Base-by-base conservation (phyloP, 1,140 invertebrate species). In the Sitobion miscanthi region DNA sequence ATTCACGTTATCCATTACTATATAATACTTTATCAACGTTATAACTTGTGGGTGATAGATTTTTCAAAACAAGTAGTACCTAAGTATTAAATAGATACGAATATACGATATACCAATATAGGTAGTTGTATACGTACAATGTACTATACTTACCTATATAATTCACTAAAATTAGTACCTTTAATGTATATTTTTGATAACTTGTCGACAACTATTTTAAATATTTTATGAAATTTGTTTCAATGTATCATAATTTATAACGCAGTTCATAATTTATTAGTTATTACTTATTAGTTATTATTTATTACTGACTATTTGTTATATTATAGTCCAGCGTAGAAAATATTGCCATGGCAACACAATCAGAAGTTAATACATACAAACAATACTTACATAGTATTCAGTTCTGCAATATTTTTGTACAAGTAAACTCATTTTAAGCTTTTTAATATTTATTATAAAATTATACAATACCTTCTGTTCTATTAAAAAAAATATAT, bases 311-410 rank as follows among this genome's bases (percentile, higher is more conserved):
- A 69, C 11, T n/a, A n/a, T n/a, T 77, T 17, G 30, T 77, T 77
- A n/a, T 77, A 77, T 77, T n/a, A 45, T 52, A 88, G 21, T 54
- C 35, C 86, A n/a, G 0, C 7, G n/a, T 38, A 77, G 62, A 77
- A 21, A 57, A 57, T 77, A 25, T 77, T 77, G 17, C 54, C 62
- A 91, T 91, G 47, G 57, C 30, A 91, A 91, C 62, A 91, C n/a
- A 91, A 62, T 90, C 57, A 69, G 62, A 69, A 47, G 25, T 90
- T 69, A 17, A n/a, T 90, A 8, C 62, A 90, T 52, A 91, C 90
- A 91, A 69, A 91, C 57, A 62, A 91, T 5, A 49, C 42, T 86
- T 47, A 4, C 20, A 25, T 45, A 25, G 23, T 30, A 49, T 52
- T n/a, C 9, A 23, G 23, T 88, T n/a, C 3, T 54, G 20, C 2